Conservation (phyloP, 2,113 vertebrate species). For the Anser brachyrhynchus region DNA sequence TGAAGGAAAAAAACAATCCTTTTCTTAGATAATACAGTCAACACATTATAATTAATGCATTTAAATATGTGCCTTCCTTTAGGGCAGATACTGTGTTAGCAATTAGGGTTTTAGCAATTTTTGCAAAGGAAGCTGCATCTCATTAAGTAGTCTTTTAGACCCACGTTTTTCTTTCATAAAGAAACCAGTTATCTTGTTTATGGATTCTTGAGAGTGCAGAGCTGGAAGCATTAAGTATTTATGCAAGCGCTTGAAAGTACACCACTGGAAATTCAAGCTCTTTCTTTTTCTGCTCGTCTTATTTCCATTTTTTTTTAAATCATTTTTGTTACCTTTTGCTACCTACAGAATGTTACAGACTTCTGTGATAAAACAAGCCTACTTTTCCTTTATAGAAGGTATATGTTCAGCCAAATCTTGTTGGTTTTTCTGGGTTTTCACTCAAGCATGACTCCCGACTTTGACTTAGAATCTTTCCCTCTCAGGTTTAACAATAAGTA, state of each 20-base stretch:
- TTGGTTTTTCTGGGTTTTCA: not conserved
- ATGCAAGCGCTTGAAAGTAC: slow-evolving; percentile 36
- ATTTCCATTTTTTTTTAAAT: not conserved
- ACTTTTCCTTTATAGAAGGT: slow-evolving; percentile 7
- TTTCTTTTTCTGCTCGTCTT: not conserved
- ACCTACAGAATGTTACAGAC: not conserved
- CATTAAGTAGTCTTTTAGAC: slow-evolving; percentile 38
- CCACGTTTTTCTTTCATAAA: slow-evolving; percentile 50
- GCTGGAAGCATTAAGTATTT: slow-evolving; percentile 60
- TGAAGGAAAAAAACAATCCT: not conserved
- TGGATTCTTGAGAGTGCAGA: slow-evolving; percentile 50
- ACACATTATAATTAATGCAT: slow-evolving; percentile 54
- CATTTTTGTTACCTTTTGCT: not conserved
- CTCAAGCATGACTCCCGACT: not conserved
- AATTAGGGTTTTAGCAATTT: slow-evolving; percentile 32
- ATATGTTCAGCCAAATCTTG: not conserved
- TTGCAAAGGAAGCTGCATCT: slow-evolving; percentile 35
- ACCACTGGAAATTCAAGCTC: slow-evolving; percentile 18
- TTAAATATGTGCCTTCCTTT: slow-evolving; percentile 57
- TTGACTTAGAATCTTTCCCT: not conserved
- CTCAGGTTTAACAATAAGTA: not conserved
- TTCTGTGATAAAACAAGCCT: not conserved
- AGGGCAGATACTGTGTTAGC: slow-evolving; percentile 17
- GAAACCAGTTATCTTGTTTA: slow-evolving; percentile 59
- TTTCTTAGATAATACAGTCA: slow-evolving; percentile 52